These are phyloP conservation scores for Myanophis thanlyinensis DNA, from an alignment of 2,113 vertebrate species.

Conservation along the genomic window DNA sequence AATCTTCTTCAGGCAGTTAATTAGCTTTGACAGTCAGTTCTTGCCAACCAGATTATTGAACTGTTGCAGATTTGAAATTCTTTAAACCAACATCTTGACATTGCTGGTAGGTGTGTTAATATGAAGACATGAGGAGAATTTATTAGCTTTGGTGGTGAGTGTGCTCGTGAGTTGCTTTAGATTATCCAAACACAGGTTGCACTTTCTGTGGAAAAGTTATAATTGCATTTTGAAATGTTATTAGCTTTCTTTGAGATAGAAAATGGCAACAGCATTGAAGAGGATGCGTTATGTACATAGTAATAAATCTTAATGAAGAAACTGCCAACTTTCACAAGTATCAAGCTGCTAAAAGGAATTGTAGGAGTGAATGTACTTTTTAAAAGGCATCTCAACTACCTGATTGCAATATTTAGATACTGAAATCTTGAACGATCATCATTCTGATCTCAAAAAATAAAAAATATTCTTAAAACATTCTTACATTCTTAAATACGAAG, in stretches of 20 bases:
- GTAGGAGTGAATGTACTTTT: background rate
- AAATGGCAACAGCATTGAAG: slow-evolving; percentile 40
- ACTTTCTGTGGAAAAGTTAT: slow-evolving; percentile 57
- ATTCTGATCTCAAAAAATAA: slow-evolving; percentile 28
- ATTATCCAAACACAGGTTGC: slow-evolving; percentile 56
- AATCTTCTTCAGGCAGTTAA: slow-evolving; percentile 65
- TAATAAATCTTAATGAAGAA: slow-evolving; percentile 44
- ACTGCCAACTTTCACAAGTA: slow-evolving; percentile 32
- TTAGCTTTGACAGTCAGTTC: slow-evolving; percentile 70
- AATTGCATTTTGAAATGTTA: slow-evolving; percentile 55
- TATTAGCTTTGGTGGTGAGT: slow-evolving; percentile 66
- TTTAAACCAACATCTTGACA: slow-evolving; percentile 68
- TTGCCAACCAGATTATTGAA: slow-evolving; percentile 66
- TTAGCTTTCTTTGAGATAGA: slow-evolving; percentile 48
- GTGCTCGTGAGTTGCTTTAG: slow-evolving; percentile 56
- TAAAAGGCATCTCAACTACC: slow-evolving; percentile 14
- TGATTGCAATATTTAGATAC: slow-evolving; percentile 15
- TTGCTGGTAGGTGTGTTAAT: slow-evolving; percentile 68
- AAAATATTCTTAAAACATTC: no score
- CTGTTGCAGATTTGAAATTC: slow-evolving; percentile 62
- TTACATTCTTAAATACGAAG: background rate
- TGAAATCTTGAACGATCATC: slow-evolving; percentile 17
- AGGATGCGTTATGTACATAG: slow-evolving; percentile 44
- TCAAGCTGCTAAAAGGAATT: slow-evolving; percentile 31
- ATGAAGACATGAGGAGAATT: slow-evolving; percentile 66